phyloP scores from a whole-genome alignment of 2,888 invertebrate species.

The Noctua janthe region DNA sequence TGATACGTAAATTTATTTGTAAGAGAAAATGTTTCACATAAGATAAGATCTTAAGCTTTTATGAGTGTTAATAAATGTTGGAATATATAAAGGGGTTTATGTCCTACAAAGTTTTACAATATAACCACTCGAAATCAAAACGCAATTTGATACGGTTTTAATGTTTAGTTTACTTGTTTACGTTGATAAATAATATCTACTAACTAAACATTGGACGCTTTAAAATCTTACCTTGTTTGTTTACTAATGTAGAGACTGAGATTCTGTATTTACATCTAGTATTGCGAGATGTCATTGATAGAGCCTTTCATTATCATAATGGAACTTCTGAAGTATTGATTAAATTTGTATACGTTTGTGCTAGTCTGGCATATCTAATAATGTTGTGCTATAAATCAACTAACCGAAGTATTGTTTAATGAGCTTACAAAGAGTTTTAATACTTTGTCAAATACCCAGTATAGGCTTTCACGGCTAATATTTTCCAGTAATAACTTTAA shows the following conservation, averaged over 20 bases:
- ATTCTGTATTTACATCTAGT: slow-evolving; percentile 17
- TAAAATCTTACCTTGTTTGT: neutral
- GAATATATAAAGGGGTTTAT: neutral
- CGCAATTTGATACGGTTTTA: neutral
- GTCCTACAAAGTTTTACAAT: neutral
- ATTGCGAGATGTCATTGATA: slow-evolving; percentile 12
- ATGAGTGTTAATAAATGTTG: neutral
- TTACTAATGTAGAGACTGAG: slow-evolving; percentile 7
- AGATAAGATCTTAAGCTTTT: neutral
- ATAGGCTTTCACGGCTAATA: neutral
- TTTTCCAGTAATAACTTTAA: neutral
- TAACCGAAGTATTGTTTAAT: neutral
- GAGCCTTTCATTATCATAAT: slow-evolving; percentile 22
- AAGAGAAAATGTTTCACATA: neutral
- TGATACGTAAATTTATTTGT: neutral
- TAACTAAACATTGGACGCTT: neutral
- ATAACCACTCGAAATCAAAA: neutral
- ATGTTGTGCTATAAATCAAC: neutral
- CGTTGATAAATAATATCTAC: neutral
- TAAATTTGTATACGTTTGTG: neutral
- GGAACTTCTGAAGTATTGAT: neutral
- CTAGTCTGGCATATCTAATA: neutral
- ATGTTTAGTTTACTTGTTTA: slow-evolving; percentile 3
- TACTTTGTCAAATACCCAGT: neutral
- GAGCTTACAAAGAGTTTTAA: too few species aligned